Base-by-base conservation (phyloP, 2,888 invertebrate genomes). In the Thymelicus acteon region DNA sequence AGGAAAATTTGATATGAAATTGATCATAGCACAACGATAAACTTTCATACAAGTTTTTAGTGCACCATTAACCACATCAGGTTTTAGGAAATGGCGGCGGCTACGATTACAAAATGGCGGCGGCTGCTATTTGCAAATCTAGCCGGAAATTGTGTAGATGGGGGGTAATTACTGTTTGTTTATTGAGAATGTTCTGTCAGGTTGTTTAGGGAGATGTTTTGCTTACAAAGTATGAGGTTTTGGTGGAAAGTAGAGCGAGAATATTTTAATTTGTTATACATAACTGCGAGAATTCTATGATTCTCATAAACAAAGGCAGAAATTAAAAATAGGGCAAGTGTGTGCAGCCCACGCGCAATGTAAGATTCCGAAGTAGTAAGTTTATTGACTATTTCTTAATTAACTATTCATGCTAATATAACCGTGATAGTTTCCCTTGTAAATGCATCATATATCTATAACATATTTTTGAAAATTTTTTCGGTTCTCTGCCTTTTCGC, bases 11-110 rank as follows among this genome's bases (percentile, higher is more conserved):
- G 19, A 19, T 24, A 54, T 24, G 24, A 54, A 54, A 54, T 54
- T 24, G 54, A 54, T 54, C 24, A 54, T 54, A 10, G 24, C 5
- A n/a, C 54, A 10, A n/a, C 54, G 54, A 54, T 54, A 54, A 54
- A 54, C 24, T 24, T 60, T 48, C 47, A 60, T 7, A 24, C 54
- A 44, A 66, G 66, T 60, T 66, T 66, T 66, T 60, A 66, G 66
- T 48, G 39, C 67, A 60, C 67, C 67, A 67, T 67, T 67, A 67
- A 37, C 39, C 31, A 58, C 67, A 67, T 67, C 67, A 60, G 60
- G 60, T 48, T 47, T 67, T 12, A 39, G 24, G 44, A 57, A 67
- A 67, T 60, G 67, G 67, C 48, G 31, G 47, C 54, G 7, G 40
- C 19, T 12, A 44, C 67, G 60, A 67, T 67, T 12, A 39, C 13